Conservation (phyloP, 2,888 invertebrate genomes). For the Dioctria rufipes region DNA sequence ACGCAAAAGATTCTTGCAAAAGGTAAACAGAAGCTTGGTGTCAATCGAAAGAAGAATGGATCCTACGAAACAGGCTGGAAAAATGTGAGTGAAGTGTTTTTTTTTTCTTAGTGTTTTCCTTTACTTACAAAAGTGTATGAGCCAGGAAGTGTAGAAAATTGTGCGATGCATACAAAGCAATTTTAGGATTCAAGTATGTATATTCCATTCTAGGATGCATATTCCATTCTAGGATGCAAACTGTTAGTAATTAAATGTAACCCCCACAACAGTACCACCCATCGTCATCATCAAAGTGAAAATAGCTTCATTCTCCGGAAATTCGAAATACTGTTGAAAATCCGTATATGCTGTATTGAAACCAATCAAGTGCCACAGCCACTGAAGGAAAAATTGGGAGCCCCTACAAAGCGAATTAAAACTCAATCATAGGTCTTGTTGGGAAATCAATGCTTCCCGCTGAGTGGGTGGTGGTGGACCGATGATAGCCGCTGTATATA, state of each 20-base stretch:
- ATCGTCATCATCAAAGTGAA: not conserved
- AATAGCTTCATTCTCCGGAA: conserved; percentile 6
- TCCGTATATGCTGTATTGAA: conserved; percentile 19
- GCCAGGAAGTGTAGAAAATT: not conserved
- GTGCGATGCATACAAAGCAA: too few relatives aligned
- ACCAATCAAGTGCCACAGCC: conserved; percentile 27
- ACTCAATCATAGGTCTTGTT: conserved; percentile 50
- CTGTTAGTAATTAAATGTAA: conserved; percentile 28
- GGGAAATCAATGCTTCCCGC: conserved; percentile 43
- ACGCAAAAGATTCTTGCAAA: too few relatives aligned
- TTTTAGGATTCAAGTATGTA: not conserved
- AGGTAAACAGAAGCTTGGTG: too few relatives aligned
- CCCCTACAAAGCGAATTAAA: conserved; percentile 50
- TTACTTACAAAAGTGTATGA: not conserved
- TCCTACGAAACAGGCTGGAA: conserved; percentile 23
- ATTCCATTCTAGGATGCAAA: not conserved
- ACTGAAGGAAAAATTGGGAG: conserved; percentile 28
- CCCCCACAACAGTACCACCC: not conserved
- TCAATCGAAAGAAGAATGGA: conserved; percentile 2
- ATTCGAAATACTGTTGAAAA: not conserved
- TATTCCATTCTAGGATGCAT: not conserved
- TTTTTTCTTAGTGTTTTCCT: not conserved
- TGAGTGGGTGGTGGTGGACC: not conserved
- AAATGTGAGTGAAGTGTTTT: conserved; percentile 27
- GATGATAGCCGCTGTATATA: not conserved